These are phyloP conservation scores for Exephanes ischioxanthus DNA, from an alignment of 2,888 invertebrate genomes.

Conservation along the genomic window DNA sequence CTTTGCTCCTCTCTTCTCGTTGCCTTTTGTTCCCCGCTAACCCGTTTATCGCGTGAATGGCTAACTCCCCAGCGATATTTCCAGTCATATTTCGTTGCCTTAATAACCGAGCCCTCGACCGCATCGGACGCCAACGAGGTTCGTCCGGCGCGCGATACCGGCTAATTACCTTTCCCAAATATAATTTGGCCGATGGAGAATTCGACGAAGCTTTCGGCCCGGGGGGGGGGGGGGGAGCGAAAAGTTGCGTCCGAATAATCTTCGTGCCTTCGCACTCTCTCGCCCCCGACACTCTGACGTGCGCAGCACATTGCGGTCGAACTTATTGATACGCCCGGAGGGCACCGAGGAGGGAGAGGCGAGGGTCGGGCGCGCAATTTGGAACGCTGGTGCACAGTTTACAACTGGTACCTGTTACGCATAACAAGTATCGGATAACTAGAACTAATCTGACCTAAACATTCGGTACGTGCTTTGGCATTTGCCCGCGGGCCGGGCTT, in stretches of 20 bases:
- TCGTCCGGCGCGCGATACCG: background rate
- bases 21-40: background rate
- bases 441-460: constrained; percentile 68
- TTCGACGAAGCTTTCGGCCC: constrained; percentile 22
- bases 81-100: constrained; percentile 47
- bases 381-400: constrained; percentile 58
- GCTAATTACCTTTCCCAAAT: constrained; percentile 47
- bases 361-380: constrained; percentile 52
- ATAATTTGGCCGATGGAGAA: constrained; percentile 30
- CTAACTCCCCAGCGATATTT: constrained; percentile 22
- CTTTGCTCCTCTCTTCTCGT: background rate
- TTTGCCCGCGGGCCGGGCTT: constrained; percentile 24
- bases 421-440: constrained; percentile 67
- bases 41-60: constrained; percentile 26
- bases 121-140: constrained; percentile 16
- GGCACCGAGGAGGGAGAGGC: constrained; percentile 2
- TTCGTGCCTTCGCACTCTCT: constrained; percentile 1
- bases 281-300: background rate
- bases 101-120: constrained; percentile 47
- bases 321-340: constrained; percentile 63
- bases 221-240: background rate
- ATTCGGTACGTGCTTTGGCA: constrained; percentile 61
- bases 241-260: constrained; percentile 24
- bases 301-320: constrained; percentile 23
- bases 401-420: constrained; percentile 67